These are phyloP conservation scores for Cephus rjabovi DNA, from an alignment of 2,888 invertebrate genomes.

Conservation along the genomic window DNA sequence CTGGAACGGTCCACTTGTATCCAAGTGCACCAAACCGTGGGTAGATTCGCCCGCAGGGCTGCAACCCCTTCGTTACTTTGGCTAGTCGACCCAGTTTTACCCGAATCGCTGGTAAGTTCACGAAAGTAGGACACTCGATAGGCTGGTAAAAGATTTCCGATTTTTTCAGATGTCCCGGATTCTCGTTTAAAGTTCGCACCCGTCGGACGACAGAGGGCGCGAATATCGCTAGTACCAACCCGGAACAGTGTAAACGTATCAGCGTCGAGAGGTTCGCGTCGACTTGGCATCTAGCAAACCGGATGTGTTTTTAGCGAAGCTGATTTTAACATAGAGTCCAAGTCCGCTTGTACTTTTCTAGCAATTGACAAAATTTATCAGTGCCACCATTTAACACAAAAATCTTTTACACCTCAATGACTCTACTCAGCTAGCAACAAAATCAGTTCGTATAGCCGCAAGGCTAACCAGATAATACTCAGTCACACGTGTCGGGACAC, in stretches of 20 bases:
- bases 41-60: constrained; percentile 45
- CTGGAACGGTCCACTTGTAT: background rate
- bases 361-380: background rate
- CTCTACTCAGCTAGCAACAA: background rate
- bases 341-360: background rate
- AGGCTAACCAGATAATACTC: background rate
- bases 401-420: background rate
- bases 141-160: constrained; percentile 6
- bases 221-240: background rate
- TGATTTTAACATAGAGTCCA: background rate
- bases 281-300: background rate
- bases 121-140: constrained; percentile 39
- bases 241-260: background rate
- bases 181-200: background rate
- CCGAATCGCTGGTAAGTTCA: constrained; percentile 25
- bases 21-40: constrained; percentile 20
- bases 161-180: background rate
- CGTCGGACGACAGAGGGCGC: background rate
- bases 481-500: background rate
- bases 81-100: constrained; percentile 49
- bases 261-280: background rate
- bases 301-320: background rate
- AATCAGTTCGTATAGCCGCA: background rate
- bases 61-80: constrained; percentile 46
- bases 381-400: background rate